Evolutionary conservation across 2,113 vertebrate genomes (phyloP).

Genomic region (Prochilodus magdalenae): DNA sequence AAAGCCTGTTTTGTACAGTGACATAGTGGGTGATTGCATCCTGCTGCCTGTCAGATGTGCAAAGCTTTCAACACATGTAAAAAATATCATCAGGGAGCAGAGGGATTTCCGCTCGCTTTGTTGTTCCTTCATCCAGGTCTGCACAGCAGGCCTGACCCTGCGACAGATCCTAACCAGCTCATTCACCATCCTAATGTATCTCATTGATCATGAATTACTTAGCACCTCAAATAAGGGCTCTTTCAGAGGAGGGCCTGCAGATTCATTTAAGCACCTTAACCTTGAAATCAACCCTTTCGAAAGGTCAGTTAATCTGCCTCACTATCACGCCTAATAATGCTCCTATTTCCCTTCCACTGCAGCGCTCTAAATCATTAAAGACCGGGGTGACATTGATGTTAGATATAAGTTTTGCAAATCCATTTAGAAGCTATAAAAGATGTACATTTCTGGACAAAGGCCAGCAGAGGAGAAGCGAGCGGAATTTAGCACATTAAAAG

Average conservation of each 20-base stretch:
- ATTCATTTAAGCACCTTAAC: constrained; percentile 37
- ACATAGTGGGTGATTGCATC: not conserved
- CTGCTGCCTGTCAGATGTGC: not conserved
- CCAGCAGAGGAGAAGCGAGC: constrained; percentile 12
- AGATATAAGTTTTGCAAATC: constrained; percentile 43
- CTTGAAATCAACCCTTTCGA: constrained; percentile 50
- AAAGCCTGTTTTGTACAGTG: not conserved
- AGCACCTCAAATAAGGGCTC: constrained; percentile 9
- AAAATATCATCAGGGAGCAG: constrained; percentile 4
- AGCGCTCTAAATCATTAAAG: constrained; percentile 45
- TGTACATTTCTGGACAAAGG: constrained; percentile 5
- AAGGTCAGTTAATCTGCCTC: constrained; percentile 49
- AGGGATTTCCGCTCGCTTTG: not conserved
- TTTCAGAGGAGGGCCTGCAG: not conserved
- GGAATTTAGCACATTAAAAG: constrained; percentile 14
- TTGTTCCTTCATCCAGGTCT: not conserved
- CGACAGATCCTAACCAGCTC: constrained; percentile 29
- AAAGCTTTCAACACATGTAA: not conserved
- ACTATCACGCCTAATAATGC: constrained; percentile 43
- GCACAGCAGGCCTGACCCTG: not conserved
- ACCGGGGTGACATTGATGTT: constrained; percentile 50
- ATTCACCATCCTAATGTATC: constrained; percentile 28
- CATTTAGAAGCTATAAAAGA: constrained; percentile 56
- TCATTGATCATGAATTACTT: constrained; percentile 42
- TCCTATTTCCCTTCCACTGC: constrained; percentile 8